Conservation (phyloP, 2,888 invertebrate species). For the Ceramica pisi region DNA sequence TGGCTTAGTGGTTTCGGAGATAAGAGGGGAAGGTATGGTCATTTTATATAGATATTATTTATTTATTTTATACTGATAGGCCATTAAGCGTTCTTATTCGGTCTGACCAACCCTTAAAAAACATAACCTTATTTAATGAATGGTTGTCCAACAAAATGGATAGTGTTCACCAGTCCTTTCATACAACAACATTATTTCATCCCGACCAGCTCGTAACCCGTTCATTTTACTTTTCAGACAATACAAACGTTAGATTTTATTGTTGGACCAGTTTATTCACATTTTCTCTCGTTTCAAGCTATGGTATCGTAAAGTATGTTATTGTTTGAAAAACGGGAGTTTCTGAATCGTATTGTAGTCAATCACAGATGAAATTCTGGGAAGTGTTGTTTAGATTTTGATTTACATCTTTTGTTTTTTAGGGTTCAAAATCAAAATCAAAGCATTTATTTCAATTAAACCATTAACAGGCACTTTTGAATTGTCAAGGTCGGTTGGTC, state of each 20-base stretch:
- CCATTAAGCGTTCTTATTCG: too few relatives aligned
- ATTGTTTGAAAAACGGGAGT: not conserved
- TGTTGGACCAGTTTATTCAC: constrained; percentile 16
- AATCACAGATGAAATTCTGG: constrained; percentile 18
- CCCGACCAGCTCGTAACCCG: not conserved
- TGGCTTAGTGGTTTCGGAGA: too few relatives aligned
- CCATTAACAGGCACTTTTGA: too few relatives aligned
- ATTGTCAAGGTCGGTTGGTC: too few relatives aligned
- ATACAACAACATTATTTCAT: constrained; percentile 8
- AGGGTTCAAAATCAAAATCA: too few relatives aligned
- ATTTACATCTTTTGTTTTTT: not conserved
- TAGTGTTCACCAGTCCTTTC: not conserved
- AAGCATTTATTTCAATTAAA: too few relatives aligned
- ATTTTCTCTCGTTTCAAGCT: constrained; percentile 9
- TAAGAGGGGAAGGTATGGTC: too few relatives aligned
- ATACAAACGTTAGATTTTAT: constrained; percentile 27
- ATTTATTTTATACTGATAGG: too few relatives aligned
- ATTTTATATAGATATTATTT: too few relatives aligned
- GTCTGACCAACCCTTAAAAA: not conserved
- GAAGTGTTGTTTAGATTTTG: constrained; percentile 11
- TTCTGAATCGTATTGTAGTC: constrained; percentile 10
- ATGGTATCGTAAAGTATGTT: constrained; percentile 15
- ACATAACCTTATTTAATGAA: not conserved
- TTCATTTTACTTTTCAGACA: constrained; percentile 28
- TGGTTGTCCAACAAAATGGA: not conserved